Evolutionary conservation across 1,140 invertebrate genomes (phyloP), one percentile per base, ranked within the genome.

Genomic region (Teleogryllus occipitalis): DNA sequence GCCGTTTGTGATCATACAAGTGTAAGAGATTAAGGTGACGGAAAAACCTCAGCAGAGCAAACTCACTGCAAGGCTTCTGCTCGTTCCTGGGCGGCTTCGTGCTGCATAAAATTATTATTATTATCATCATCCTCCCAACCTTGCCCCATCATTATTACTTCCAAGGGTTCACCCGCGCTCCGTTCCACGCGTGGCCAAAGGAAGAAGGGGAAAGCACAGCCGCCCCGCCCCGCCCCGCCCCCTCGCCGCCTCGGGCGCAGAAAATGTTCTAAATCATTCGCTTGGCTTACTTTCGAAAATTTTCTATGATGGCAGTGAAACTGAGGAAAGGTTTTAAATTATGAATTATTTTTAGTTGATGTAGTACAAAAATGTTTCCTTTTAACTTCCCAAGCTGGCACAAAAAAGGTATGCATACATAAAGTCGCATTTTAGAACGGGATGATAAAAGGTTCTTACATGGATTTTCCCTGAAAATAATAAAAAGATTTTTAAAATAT

Each of bases 11-110:
- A 27, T 22, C 74, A 14, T 21, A 27, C 74, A 47, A 75, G 74
- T 75, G 74, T 47, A 47, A 75, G 74, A 75, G 74, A 75, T 75
- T 75, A 47, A 75, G 74, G 74, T 75, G 74, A 75, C 74, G 74
- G 74, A 75, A 75, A 75, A 75, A 75, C 74, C 74, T 47, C 74
- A 75, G 10, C 74, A 10, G 54, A 18, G 18, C 54, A 18, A 18
- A 10, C 54, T 14, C 54, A 7, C 54, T 18, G 54, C 10, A 18
- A 10, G 18, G 18, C 10, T 10, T 65, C 54, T 65, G 10, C 54
- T 65, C 54, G 18, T 3, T 10, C 54, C 54, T 65, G 54, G 10
- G 54, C 54, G 18, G 54, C 18, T 65, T 65, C 18, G 54, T 18
- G 18, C 54, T 18, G 54, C 54, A 65, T 65, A 65, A 65, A 65